Conservation (phyloP, 2,797 vertebrate species). For the Todus mexicanus region DNA sequence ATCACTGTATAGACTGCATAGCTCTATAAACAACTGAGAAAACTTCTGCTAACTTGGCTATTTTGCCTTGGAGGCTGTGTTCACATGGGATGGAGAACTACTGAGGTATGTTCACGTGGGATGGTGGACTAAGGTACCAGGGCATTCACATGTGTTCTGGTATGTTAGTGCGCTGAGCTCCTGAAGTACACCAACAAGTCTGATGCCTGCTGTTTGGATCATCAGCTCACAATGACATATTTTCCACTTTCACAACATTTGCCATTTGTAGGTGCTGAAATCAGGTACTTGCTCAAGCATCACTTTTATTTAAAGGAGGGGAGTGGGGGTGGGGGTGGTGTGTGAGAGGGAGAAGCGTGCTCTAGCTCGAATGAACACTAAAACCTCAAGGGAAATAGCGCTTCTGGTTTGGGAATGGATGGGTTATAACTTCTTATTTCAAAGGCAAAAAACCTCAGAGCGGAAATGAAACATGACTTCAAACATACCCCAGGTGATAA, state of each 20-base stretch:
- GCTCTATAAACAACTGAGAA: neutral
- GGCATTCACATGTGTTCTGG: neutral
- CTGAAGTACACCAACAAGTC: neutral
- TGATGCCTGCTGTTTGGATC: neutral
- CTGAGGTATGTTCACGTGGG: neutral
- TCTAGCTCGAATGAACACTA: neutral
- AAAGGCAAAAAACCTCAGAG: neutral
- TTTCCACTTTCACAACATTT: neutral
- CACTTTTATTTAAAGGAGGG: neutral
- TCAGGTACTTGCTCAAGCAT: neutral
- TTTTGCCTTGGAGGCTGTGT: neutral
- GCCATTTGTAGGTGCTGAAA: neutral
- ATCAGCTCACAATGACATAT: accelerated
- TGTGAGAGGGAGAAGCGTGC: neutral
- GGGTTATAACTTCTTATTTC: neutral
- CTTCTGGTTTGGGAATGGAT: neutral
- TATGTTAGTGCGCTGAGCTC: neutral
- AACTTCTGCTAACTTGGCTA: neutral
- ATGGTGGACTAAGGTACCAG: neutral
- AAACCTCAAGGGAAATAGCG: neutral
- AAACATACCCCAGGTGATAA: neutral
- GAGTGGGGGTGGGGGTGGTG: no score
- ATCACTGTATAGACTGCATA: neutral
- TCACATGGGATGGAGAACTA: neutral
- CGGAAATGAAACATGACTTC: neutral